Evolutionary conservation across 2,888 invertebrate species (phyloP), one percentile per base, ranked within the genome.

Genomic region (Epirrhoe tristata): DNA sequence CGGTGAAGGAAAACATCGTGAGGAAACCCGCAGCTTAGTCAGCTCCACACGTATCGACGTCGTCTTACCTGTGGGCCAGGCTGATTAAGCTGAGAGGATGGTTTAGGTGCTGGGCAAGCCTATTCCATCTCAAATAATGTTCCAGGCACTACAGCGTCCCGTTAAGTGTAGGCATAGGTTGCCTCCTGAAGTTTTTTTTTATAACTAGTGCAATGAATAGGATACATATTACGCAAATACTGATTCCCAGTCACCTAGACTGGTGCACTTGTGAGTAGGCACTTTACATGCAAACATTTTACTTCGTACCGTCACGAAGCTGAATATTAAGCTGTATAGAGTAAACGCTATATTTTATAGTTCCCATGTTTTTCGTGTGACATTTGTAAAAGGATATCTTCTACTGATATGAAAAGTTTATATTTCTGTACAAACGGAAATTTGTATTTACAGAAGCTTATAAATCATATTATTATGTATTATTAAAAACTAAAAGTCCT

Each of bases 221-320:
- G 57, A 63, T 52, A 52, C 56, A 61, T 54, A 48, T 32, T 32
- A 57, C 17, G 24, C 43, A 63, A 32, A 57, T 12, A 8, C 34
- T 7, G 31, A 14, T 51, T 62, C 51, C 36, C 62, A 62, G 50
- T 62, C 50, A 51, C 10, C 32, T 39, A 48, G 48, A 17, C 57
- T 17, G 51, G 32, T 62, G 62, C 57, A 56, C 31, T 54, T 56
- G 39, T 43, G 52, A 53, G 5, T 24, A 34, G n/a, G 43, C 32
- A 57, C 61, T 57, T 57, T 57, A 51, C 57, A 52, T 57, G 63
- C 57, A 43, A 62, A 48, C 10, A 51, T 55, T 59, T 59, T 48
- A 34, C 63, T 63, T 36, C 7, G 53, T 58, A 53, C 48, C 17
- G 10, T 7, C 43, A 57, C 51, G 14, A 32, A 51, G 8, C 14